phyloP scores from a whole-genome alignment of 2,888 invertebrate species.

The Pyrochroa serraticornis region DNA sequence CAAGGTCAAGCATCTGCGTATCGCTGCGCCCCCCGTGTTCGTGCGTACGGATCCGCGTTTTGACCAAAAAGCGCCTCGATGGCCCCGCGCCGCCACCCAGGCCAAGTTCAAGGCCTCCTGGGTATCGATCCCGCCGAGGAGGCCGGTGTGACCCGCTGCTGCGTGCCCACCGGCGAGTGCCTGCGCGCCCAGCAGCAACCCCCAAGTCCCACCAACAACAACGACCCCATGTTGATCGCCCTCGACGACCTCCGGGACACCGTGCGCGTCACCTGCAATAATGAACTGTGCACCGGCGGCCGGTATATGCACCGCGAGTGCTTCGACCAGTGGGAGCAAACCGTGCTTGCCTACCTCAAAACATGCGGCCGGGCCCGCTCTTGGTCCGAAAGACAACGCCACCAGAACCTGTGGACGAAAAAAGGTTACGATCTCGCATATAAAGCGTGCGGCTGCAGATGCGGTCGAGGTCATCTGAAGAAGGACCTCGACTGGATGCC shows the following conservation, averaged over 20 bases:
- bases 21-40: not conserved
- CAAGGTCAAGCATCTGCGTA: constrained; percentile 40
- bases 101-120: constrained; percentile 57
- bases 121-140: constrained; percentile 49
- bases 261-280: constrained; percentile 91
- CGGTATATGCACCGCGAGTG: constrained; percentile 96
- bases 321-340: constrained; percentile 93
- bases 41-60: not conserved
- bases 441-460: constrained; percentile 93
- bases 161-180: constrained; percentile 83
- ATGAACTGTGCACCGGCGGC: constrained; percentile 86
- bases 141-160: constrained; percentile 68
- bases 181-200: constrained; percentile 64
- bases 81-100: constrained; percentile 64
- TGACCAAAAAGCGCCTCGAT: constrained; percentile 31
- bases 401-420: constrained; percentile 97
- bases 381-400: constrained; percentile 93
- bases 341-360: constrained; percentile 86
- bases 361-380: constrained; percentile 90
- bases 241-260: constrained; percentile 78
- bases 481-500: constrained; percentile 94
- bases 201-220: constrained; percentile 49
- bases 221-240: constrained; percentile 63
- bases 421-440: constrained; percentile 96
- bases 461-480: constrained; percentile 89